Conservation (phyloP, 2,797 vertebrate species). For the Lemur catta region DNA sequence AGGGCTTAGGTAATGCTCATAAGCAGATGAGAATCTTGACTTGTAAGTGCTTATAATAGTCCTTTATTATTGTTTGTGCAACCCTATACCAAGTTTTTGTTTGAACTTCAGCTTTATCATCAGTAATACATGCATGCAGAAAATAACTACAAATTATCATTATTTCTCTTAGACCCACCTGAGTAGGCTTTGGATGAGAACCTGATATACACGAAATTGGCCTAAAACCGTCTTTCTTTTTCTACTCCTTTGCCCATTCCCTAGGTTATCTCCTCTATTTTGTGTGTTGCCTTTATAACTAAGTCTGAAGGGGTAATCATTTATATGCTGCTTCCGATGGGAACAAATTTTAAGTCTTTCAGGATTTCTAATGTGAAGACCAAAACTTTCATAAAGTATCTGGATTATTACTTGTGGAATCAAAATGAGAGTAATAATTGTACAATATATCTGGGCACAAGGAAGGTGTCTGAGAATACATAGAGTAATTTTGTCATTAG, state of each 20-base stretch:
- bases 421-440: neutral
- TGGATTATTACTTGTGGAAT: neutral
- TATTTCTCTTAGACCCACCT: neutral
- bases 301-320: neutral
- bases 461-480: neutral
- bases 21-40: neutral
- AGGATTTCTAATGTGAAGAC: neutral
- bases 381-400: neutral
- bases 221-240: neutral
- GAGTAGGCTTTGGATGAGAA: neutral
- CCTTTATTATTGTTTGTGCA: neutral
- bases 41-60: neutral
- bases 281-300: neutral
- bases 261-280: neutral
- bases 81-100: neutral
- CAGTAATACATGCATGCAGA: neutral
- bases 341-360: neutral
- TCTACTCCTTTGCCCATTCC: neutral
- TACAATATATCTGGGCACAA: neutral
- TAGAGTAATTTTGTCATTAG: neutral
- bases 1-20: neutral
- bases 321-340: neutral
- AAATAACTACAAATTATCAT: neutral
- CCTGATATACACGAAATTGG: neutral
- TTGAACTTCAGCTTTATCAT: neutral